Evolutionary conservation across 2,888 invertebrate genomes (phyloP).

Genomic region (Ethmia dodecea): DNA sequence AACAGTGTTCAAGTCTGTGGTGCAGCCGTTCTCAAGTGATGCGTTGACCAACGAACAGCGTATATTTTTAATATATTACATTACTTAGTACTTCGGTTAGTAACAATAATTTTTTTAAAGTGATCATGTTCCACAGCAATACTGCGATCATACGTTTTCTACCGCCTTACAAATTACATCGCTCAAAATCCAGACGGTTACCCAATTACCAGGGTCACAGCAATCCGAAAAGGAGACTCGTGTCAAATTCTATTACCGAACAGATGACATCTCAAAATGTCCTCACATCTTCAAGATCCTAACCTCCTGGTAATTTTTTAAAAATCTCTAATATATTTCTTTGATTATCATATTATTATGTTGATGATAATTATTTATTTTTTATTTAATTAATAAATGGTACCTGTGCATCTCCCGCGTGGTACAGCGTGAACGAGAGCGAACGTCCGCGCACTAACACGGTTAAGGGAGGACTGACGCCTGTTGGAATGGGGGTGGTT

Average conservation of each 20-base stretch:
- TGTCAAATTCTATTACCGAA: constrained; percentile 9
- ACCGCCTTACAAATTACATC: no score
- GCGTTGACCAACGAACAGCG: no score
- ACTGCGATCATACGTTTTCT: no score
- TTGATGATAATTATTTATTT: neutral
- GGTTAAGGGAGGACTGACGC: constrained; percentile 12
- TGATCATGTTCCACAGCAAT: no score
- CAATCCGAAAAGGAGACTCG: constrained; percentile 3
- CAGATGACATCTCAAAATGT: constrained; percentile 2
- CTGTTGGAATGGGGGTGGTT: constrained; percentile 44
- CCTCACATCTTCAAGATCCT: constrained; percentile 4
- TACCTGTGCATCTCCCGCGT: constrained; percentile 15
- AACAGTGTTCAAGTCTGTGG: no score
- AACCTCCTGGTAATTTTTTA: constrained; percentile 5
- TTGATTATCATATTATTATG: no score
- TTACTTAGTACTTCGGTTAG: no score
- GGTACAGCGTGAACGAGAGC: neutral
- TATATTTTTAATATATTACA: no score
- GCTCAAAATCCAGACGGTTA: no score
- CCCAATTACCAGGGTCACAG: constrained; percentile 4
- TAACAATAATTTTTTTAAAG: no score
- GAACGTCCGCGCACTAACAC: constrained; percentile 10
- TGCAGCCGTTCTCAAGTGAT: no score
- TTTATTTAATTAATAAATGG: neutral
- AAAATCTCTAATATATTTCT: neutral